These are phyloP conservation scores for Nebria brevicollis DNA, from an alignment of 2,888 invertebrate species.

Conservation along the genomic window DNA sequence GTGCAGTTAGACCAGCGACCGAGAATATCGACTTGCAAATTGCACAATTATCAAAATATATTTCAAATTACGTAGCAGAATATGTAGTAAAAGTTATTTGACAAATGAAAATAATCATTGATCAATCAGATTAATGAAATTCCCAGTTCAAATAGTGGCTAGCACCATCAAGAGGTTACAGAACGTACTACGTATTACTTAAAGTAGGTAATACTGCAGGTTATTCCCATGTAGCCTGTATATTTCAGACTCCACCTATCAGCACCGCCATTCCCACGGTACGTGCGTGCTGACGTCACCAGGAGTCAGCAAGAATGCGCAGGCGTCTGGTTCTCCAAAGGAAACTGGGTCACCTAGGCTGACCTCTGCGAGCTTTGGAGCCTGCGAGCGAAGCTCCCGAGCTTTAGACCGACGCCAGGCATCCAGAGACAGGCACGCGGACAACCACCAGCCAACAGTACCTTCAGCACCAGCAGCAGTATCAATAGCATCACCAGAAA, in stretches of 20 bases:
- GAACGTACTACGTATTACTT: no score
- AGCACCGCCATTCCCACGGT: not conserved
- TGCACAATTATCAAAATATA: no score
- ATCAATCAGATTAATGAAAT: no score
- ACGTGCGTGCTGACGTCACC: conserved; percentile 52
- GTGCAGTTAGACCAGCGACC: no score
- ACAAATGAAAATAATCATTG: no score
- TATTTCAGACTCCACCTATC: not conserved
- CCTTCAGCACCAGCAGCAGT: conserved; percentile 43
- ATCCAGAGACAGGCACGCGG: conserved; percentile 57
- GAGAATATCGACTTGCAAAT: no score
- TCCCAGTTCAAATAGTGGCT: no score
- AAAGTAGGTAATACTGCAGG: not conserved
- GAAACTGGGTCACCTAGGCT: conserved; percentile 60
- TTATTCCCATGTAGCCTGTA: not conserved
- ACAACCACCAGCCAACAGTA: conserved; percentile 56
- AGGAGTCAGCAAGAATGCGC: conserved; percentile 52
- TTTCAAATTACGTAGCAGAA: no score
- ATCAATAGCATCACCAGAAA: conserved; percentile 16
- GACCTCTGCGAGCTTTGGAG: conserved; percentile 54
- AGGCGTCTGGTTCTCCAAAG: conserved; percentile 56
- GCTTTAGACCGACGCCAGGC: conserved; percentile 54
- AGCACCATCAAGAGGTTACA: no score
- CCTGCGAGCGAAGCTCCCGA: conserved; percentile 33
- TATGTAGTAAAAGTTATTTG: no score